These are phyloP conservation scores for Autographa pulchrina DNA, from an alignment of 2,888 invertebrate genomes.

Conservation along the genomic window DNA sequence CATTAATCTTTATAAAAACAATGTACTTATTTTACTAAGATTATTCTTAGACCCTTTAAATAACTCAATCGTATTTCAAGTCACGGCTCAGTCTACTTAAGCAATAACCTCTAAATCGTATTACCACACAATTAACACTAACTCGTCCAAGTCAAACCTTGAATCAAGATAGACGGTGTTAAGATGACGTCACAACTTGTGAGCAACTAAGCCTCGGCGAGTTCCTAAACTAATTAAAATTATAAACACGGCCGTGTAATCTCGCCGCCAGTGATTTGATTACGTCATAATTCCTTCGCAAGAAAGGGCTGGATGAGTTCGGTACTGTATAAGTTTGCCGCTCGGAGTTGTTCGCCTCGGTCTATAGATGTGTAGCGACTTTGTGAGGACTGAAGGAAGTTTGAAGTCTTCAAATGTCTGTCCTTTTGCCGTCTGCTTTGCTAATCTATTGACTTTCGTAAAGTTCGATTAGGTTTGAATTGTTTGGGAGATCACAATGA, in stretches of 20 bases:
- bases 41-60: neutral
- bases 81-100: neutral
- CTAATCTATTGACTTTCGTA: neutral
- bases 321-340: slow-evolving; percentile 42
- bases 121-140: slow-evolving; percentile 39
- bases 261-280: slow-evolving; percentile 58
- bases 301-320: slow-evolving; percentile 52
- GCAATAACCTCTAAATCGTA: slow-evolving; percentile 8
- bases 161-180: slow-evolving; percentile 54
- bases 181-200: slow-evolving; percentile 47
- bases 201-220: slow-evolving; percentile 26
- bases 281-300: slow-evolving; percentile 63
- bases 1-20: neutral
- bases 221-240: slow-evolving; percentile 70
- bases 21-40: neutral
- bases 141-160: slow-evolving; percentile 38
- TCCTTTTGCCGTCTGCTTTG: neutral
- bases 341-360: slow-evolving; percentile 26
- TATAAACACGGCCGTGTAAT: slow-evolving; percentile 69
- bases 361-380: slow-evolving; percentile 15
- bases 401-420: neutral
- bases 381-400: slow-evolving; percentile 8
- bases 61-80: neutral
- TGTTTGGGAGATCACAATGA: neutral
- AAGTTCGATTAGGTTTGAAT: neutral